Evolutionary conservation across 1,140 invertebrate genomes (phyloP), one percentile per base, ranked within the genome.

Genomic region (Bradysia coprophila): DNA sequence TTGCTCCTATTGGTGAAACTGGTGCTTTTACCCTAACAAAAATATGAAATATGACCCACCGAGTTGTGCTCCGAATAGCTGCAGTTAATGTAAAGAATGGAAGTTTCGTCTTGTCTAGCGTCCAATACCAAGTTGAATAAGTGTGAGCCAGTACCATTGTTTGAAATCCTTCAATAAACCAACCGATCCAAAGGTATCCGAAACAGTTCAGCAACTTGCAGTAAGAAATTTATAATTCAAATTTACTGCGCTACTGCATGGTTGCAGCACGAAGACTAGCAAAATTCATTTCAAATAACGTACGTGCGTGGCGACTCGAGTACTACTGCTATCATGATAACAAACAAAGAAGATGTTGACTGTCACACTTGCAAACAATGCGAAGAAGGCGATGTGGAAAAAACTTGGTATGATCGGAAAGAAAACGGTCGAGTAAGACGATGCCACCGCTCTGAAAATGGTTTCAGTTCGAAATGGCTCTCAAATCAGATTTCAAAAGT

Each of bases 101-200:
- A n/a, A 94, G 69, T 51, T 88, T 71, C 16, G 67, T 65, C 51
- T 87, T 86, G 16, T 79, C 66, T 47, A 78, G 82, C 0, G 89
- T 90, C 90, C 91, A 97, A 58, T 95, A 97, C 80, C 92, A 95
- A 0, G 80, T 80, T 18, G 90, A 74, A 57, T 84, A 85, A 5
- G 76, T 75, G 16, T 78, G 79, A 2, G 91, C 87, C 24, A 96
- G 57, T 23, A 88, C 81, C 78, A 95, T 90, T 57, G 96, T 81
- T 13, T 80, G 76, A 13, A 95, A 67, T n/a, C 82, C 92, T 6
- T 82, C 75, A n/a, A 92, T 71, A 57, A 97, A 97, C 61, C 86
- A 92, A 52, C 81, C 69, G 2, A 76, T 53, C 93, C 93, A 98
- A 49, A 95, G 81, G 45, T 89, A 76, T 18, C 77, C 90, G 53